Conservation (phyloP, 1,140 invertebrate species). For the Lordiphosa clarofinis region DNA sequence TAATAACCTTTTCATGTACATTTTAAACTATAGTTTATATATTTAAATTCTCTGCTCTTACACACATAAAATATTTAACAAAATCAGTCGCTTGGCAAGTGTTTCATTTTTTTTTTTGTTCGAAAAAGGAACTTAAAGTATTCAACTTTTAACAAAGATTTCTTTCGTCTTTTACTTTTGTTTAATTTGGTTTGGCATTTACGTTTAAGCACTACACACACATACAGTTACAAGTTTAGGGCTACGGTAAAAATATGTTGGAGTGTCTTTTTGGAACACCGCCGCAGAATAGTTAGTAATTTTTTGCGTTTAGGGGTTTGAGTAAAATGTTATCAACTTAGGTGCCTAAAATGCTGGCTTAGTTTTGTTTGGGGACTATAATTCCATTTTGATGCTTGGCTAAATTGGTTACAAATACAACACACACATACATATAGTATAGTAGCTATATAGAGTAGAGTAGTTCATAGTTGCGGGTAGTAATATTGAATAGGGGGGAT, state of each 20-base stretch:
- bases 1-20: slow-evolving; percentile 48
- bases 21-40: slow-evolving; percentile 47
- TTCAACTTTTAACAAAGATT: slow-evolving; percentile 51
- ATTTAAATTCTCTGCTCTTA: slow-evolving; percentile 24
- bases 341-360: slow-evolving; percentile 9
- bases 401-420: slow-evolving; percentile 65
- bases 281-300: slow-evolving; percentile 10
- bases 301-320: slow-evolving; percentile 2
- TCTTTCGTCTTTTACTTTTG: neutral
- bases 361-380: slow-evolving; percentile 1
- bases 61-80: slow-evolving; percentile 63
- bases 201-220: slow-evolving; percentile 60
- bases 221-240: slow-evolving; percentile 25
- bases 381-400: slow-evolving; percentile 60
- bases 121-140: slow-evolving; percentile 71
- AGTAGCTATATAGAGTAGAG: slow-evolving; percentile 35
- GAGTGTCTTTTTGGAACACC: slow-evolving; percentile 21
- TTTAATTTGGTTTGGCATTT: slow-evolving; percentile 13
- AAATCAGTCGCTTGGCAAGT: slow-evolving; percentile 66
- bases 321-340: slow-evolving; percentile 15
- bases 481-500: slow-evolving; percentile 38
- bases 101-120: slow-evolving; percentile 17
- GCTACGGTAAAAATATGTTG: slow-evolving; percentile 5
- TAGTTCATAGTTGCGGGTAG: slow-evolving; percentile 40
- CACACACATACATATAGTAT: slow-evolving; percentile 53